Evolutionary conservation across 1,140 invertebrate genomes (phyloP), one percentile per base, ranked within the genome.

Genomic region (Eurosta solidaginis): DNA sequence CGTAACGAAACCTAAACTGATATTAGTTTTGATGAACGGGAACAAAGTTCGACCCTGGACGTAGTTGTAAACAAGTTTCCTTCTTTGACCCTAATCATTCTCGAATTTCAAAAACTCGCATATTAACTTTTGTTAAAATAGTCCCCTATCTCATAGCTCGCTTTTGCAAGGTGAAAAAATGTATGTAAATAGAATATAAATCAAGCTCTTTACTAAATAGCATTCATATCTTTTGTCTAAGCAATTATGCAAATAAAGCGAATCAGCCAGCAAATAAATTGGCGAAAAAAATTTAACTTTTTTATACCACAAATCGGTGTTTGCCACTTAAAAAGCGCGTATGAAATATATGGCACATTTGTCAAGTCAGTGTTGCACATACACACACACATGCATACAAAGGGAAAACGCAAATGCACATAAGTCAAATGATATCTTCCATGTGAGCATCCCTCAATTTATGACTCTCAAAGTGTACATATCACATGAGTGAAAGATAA

Each of bases 401-500:
- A 7, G 4, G n/a, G 17, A 63, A 36, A 4, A 12, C 7, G n/a
- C 17, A 17, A 20, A 7, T 7, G 7, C 40, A 2, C 33, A 63
- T 36, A 40, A 14, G 20, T 68, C 7, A 29, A 17, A 6, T 17
- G 3, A 12, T 17, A 59, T 59, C 54, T 59, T n/a, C 54, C 54
- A 68, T n/a, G 33, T n/a, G n/a, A 40, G 14, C 59, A 40, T 68
- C 33, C 59, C 59, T 33, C 29, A 68, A 68, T 68, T 68, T 68
- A 68, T 68, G 59, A 68, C 59, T 68, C n/a, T 20, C 33, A 68
- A 68, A 68, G 33, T 17, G 59, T 33, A 33, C n/a, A n/a, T n/a
- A n/a, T n/a, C n/a, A 68, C 59, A 68, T 68, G 59, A 40, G 36
- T 68, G 59, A n/a, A 29, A 68, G 59, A 68, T 68, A 68, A 68